Base-by-base conservation (phyloP, 2,888 invertebrate species). In the Conomelus anceps region DNA sequence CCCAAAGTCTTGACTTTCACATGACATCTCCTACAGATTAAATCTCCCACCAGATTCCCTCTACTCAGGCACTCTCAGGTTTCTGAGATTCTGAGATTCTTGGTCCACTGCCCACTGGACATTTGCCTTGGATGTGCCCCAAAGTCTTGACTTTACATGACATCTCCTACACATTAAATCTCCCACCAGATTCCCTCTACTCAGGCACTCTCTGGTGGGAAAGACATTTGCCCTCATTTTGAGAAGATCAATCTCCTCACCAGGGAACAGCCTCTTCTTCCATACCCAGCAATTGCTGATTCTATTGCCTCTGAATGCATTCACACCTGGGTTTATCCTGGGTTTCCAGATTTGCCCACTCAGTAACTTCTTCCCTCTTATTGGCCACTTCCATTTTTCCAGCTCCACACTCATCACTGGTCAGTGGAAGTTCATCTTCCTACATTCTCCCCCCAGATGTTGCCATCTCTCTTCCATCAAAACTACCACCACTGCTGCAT, bases 151-250 rank as follows among this genome's bases (percentile, higher is more conserved):
- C 0, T 0, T 9, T 0, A 20, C 88, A 6, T 22, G n/a, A 29
- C 90, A 90, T 17, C 86, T 34, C 0, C 90, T 34, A 26, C 90
- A 90, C 17, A 3, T 22, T 0, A 88, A 1, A 20, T 34, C 84
- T 17, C 24, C 6, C 23, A 6, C 26, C 11, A 23, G 88, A 0
- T 86, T 87, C 0, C 86, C 22, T 11, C 89, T 84, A 0, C 84
- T 87, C 0, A 91, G 34, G 0, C 87, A 89, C 0, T 41, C 90
- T 17, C 89, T 87, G 0, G 89, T 90, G 0, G 89, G 90, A 23
- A 89, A 89, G 1, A 90, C 90, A 24, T 91, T 91, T 0, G 90
- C 90, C 0, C 91, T n/a, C 22, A 91, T 22, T 17, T 86, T 89
- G 1, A 91, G n/a, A 6, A 90, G 90, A 90, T n/a, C n/a, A n/a